Percentiles rank a stretch among this genome's conserved stretches.
Conservation (phyloP, 2,888 invertebrate genomes). For the Calliphora vomitoria region DNA sequence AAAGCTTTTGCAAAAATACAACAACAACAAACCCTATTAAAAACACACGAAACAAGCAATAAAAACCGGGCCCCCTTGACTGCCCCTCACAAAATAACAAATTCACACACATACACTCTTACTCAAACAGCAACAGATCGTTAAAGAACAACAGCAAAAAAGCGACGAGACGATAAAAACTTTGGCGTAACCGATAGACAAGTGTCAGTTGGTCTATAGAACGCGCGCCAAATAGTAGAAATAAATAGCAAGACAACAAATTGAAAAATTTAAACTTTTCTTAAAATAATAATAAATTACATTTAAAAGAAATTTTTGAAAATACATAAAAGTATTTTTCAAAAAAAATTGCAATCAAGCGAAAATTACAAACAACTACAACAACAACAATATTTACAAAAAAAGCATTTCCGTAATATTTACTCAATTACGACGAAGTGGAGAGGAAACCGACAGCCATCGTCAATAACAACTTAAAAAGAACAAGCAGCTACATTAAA, state of each 20-base stretch:
- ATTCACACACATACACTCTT: not conserved
- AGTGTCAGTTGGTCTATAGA: conserved; percentile 74
- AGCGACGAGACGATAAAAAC: conserved; percentile 71
- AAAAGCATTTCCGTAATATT: conserved; percentile 67
- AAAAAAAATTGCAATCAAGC: conserved; percentile 58
- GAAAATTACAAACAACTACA: conserved; percentile 44
- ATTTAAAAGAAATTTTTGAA: conserved; percentile 20
- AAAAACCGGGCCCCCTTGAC: conserved; percentile 39
- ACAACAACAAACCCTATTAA: conserved; percentile 8
- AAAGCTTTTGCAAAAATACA: conserved; percentile 31
- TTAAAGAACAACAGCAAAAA: conserved; percentile 48
- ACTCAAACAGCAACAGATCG: conserved; percentile 37
- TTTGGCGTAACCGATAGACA: conserved; percentile 69
- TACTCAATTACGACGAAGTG: conserved; percentile 49
- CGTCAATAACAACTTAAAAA: not conserved
- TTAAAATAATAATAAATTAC: conserved; percentile 38
- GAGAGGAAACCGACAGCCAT: conserved; percentile 30
- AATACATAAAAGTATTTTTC: not conserved
- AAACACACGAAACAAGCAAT: not conserved
- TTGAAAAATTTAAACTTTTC: conserved; percentile 37
- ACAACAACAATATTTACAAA: not conserved
- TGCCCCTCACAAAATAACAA: not conserved
- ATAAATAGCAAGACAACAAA: not conserved
- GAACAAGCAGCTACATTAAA: conserved; percentile 25
- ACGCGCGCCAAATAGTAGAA: conserved; percentile 72